Evolutionary conservation across 2,113 vertebrate genomes (phyloP).

Genomic region (Zosterops borbonicus): DNA sequence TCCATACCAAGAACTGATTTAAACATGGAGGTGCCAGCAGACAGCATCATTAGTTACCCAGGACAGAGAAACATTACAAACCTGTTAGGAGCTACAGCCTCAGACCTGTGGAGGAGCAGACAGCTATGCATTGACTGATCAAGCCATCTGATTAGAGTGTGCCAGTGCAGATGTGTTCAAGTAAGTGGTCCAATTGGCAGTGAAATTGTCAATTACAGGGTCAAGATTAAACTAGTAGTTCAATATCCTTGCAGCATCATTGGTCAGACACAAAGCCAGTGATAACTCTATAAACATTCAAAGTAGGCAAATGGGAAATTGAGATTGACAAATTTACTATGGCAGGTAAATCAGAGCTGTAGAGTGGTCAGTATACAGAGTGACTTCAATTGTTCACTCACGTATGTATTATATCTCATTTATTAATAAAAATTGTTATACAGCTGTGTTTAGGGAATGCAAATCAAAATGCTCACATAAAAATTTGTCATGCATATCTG

Average conservation of each 20-base stretch:
- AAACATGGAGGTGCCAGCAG: neutral
- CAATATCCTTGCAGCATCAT: neutral
- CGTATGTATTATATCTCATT: fast-evolving
- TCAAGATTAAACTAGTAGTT: neutral
- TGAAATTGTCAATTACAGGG: neutral
- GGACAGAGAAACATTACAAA: neutral
- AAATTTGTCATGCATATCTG: neutral
- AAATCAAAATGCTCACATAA: neutral
- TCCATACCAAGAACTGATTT: neutral
- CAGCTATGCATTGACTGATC: neutral
- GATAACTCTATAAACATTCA: neutral
- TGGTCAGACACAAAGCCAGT: neutral
- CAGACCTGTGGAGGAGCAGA: neutral
- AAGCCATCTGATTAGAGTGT: neutral
- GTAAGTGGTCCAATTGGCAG: neutral
- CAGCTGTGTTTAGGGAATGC: neutral
- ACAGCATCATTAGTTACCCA: neutral
- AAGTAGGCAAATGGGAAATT: neutral
- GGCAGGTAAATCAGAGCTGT: neutral
- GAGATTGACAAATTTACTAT: neutral
- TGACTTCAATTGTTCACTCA: neutral
- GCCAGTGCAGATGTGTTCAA: neutral
- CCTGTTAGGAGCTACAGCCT: neutral
- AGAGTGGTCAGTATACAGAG: neutral
- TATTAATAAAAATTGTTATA: neutral